Conservation (phyloP, 2,888 invertebrate species). For the Pseudeuparius sepicola region DNA sequence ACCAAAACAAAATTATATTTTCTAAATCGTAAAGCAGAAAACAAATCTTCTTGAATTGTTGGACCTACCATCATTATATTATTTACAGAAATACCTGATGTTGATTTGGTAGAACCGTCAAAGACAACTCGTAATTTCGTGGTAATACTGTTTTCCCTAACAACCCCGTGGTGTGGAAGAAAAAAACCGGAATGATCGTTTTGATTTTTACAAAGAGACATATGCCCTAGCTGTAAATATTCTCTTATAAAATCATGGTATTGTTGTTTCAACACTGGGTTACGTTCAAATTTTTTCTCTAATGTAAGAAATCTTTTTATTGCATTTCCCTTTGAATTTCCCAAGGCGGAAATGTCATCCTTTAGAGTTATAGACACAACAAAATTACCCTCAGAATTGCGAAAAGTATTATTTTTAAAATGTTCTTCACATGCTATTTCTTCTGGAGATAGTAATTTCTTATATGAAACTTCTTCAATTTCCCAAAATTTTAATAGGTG, state of each 20-base stretch:
- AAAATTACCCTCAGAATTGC: conserved; percentile 8
- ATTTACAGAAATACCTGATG: conserved; percentile 29
- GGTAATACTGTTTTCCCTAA: conserved; percentile 26
- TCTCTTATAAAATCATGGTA: conserved; percentile 9
- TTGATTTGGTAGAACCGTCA: conserved; percentile 25
- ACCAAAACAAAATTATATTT: conserved; percentile 2
- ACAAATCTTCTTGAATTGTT: conserved; percentile 28
- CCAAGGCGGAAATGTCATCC: neutral
- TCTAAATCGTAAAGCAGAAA: conserved; percentile 23
- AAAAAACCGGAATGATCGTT: neutral
- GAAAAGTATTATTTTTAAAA: neutral
- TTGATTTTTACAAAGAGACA: conserved; percentile 4
- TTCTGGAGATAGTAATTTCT: no score
- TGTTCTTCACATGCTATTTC: no score
- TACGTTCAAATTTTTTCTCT: conserved; percentile 2
- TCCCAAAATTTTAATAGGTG: no score
- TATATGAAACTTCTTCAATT: conserved; percentile 4
- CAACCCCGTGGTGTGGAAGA: conserved; percentile 32
- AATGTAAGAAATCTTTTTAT: no score
- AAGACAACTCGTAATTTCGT: conserved; percentile 30
- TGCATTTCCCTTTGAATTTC: no score
- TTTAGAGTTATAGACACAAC: conserved; percentile 8
- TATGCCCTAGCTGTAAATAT: conserved; percentile 11
- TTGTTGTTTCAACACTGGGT: neutral
- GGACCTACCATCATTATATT: conserved; percentile 29